Percentiles rank a stretch among this genome's conserved stretches.
These are phyloP conservation scores for Peromyscus californicus DNA, from an alignment of 2,113 vertebrate species.

Conservation along the genomic window DNA sequence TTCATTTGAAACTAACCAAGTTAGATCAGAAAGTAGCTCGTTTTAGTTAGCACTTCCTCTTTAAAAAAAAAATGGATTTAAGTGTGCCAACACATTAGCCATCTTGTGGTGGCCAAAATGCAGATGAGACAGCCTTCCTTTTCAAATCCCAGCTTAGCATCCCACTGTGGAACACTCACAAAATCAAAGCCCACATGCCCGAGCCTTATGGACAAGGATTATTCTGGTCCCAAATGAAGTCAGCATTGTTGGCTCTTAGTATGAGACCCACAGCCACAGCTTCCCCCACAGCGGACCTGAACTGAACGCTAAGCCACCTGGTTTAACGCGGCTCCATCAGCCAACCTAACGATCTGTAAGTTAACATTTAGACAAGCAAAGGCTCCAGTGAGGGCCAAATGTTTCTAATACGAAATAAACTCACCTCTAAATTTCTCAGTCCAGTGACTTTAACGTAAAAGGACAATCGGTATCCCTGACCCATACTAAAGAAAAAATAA, in stretches of 20 bases:
- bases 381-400: slow-evolving; percentile 23
- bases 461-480: slow-evolving; percentile 1
- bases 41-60: slow-evolving; percentile 57
- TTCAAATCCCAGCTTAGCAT: slow-evolving; percentile 46
- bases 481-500: background rate
- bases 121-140: slow-evolving; percentile 62
- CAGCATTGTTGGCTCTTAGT: background rate
- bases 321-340: background rate
- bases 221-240: slow-evolving; percentile 41
- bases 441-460: slow-evolving; percentile 57
- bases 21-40: slow-evolving; percentile 52
- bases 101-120: slow-evolving; percentile 64
- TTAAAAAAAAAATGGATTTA: slow-evolving; percentile 25
- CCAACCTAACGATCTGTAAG: slow-evolving; percentile 13
- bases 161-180: slow-evolving; percentile 35
- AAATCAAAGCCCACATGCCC: slow-evolving; percentile 23
- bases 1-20: slow-evolving; percentile 66
- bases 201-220: slow-evolving; percentile 67
- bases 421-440: slow-evolving; percentile 44
- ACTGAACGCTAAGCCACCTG: background rate
- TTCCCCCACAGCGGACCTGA: background rate
- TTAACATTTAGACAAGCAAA: slow-evolving; percentile 45
- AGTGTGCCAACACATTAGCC: slow-evolving; percentile 64
- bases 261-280: background rate
- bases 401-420: slow-evolving; percentile 51